A percentile compares a stretch with the other conserved stretches of the same genome.
These are phyloP conservation scores for Anguilla pacifica DNA, from an alignment of 2,797 vertebrate genomes.

Conservation along the genomic window DNA sequence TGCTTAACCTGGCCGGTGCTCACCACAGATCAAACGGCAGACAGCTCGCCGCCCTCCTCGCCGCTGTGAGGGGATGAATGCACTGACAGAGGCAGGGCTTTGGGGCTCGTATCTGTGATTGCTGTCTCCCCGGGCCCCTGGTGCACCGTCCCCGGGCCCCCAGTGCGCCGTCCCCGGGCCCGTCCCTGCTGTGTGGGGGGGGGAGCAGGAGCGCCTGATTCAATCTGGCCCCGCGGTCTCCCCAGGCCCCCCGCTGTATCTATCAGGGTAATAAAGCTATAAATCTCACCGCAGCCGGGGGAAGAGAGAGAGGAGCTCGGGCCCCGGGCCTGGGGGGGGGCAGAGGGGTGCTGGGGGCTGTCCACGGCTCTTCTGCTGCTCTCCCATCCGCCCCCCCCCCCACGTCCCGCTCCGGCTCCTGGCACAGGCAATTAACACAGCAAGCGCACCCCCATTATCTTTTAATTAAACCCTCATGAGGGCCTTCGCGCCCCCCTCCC, in stretches of 20 bases:
- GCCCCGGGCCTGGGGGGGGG: not conserved
- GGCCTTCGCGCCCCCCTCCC: not conserved
- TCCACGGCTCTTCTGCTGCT: not conserved
- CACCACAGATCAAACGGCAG: not conserved
- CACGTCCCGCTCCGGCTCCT: not conserved
- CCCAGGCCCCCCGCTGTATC: not conserved
- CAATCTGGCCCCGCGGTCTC: constrained; percentile 14
- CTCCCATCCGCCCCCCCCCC: not conserved
- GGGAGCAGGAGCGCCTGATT: not conserved
- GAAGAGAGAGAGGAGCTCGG: not conserved
- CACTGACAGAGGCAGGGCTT: not conserved
- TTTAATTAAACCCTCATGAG: constrained; percentile 22
- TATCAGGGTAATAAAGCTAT: constrained; percentile 28
- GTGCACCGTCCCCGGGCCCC: not conserved
- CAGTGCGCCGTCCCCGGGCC: not conserved
- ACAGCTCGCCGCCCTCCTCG: not conserved
- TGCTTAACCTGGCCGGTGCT: not conserved
- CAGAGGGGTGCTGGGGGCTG: not conserved
- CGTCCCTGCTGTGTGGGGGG: not conserved
- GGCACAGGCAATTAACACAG: constrained; percentile 1
- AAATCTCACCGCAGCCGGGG: not conserved
- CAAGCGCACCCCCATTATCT: constrained; percentile 10
- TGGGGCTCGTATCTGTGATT: not conserved
- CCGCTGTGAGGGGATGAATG: not conserved
- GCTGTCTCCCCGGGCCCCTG: not conserved